Evolutionary conservation across 2,888 invertebrate genomes (phyloP).

Genomic region (Patella depressa): DNA sequence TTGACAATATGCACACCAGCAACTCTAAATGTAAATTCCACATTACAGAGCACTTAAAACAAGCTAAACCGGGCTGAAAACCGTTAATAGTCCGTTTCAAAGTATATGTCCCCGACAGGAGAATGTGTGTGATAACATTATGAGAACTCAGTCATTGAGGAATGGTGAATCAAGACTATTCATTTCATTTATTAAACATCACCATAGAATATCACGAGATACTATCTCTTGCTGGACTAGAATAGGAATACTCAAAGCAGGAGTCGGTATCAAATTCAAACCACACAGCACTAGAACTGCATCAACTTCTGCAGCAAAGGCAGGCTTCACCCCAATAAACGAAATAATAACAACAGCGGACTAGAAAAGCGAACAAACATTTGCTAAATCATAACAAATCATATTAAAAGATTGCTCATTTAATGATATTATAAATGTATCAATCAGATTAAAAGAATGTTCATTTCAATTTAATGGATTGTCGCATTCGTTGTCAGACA

Average conservation of each 20-base stretch:
- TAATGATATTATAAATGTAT: too few species aligned
- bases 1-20: not conserved
- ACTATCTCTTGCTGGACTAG: not conserved
- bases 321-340: not conserved
- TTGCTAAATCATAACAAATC: not conserved
- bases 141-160: not conserved
- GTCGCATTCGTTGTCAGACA: too few species aligned
- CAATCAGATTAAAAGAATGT: too few species aligned
- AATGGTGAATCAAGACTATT: not conserved
- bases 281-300: not conserved
- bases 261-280: not conserved
- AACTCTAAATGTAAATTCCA: not conserved
- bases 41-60: not conserved
- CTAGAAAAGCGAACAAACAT: not conserved
- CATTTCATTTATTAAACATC: not conserved
- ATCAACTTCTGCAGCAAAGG: not conserved
- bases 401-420: too few species aligned
- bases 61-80: not conserved
- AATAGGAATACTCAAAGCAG: not conserved
- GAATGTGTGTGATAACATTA: not conserved
- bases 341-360: not conserved
- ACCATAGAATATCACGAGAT: not conserved
- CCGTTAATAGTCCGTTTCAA: not conserved
- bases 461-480: too few species aligned
- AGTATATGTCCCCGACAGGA: not conserved